Base-by-base conservation (phyloP, 2,888 invertebrate genomes). In the Andrena chrysosceles region DNA sequence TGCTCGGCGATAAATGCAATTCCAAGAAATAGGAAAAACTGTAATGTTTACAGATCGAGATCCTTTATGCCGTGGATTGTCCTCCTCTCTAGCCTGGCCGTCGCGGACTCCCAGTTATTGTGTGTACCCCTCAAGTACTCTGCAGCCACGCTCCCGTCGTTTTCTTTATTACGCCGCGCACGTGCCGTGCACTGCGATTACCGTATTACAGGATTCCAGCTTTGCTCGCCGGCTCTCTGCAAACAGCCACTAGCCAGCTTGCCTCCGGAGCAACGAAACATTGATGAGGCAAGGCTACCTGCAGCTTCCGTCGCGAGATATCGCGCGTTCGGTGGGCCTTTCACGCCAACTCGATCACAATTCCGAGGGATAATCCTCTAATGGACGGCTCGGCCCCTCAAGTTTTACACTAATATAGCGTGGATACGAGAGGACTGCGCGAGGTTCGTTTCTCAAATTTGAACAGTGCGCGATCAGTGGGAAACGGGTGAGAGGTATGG, bases 181-280 rank as follows among this genome's bases (percentile, higher is more conserved):
- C 92, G 91, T 93, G 92, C 88, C 78, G 85, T 42, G 90, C 89
- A 91, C 87, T 83, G 81, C 64, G 88, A 91, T 89, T 89, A 90
- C 90, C 87, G 88, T 86, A 89, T 90, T 90, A 90, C 77, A 83
- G 59, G 63, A 85, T 48, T 33, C 29, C 26, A 23, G 48, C 59
- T 60, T 26, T 52, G 16, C 62, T 48, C 31, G 63, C 59, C 70
- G 59, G 69, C 64, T 13, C 76, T 23, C 54, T 26, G 75, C 77
- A 81, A 77, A 87, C 72, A 75, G 26, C 62, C 66, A 73, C 56
- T 26, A 42, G 20, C 42, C 59, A 13, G 16, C 3, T 29, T 10
- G 33, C 67, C 16, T 0, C 26, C n/a, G 26, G 29, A 23, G n/a
- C 63, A 31, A 31, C 75, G 71, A 77, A 69, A 66, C 71, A 72